Base-by-base conservation (phyloP, 1,140 invertebrate species). In the Bombus impatiens region DNA sequence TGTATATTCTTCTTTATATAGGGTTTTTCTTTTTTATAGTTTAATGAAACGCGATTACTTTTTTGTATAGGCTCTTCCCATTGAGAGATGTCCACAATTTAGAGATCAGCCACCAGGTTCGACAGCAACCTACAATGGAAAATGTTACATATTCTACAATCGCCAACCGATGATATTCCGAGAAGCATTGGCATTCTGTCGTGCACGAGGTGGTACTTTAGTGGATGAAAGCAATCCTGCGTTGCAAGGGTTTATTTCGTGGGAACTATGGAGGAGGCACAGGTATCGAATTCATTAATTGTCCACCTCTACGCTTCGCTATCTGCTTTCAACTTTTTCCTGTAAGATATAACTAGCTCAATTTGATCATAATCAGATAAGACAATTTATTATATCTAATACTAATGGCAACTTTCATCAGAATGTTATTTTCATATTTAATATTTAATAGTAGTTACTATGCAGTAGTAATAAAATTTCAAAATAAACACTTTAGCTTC, bases 101-200 rank as follows among this genome's bases (percentile, higher is more conserved):
- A 94, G 98, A 44, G 98, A 99, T 93, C 98, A 99, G 93, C 98
- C 98, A 0, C 98, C 98, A 1, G 98, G 98, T 25, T 98, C 97
- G 53, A 98, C 98, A 0, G 98, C 98, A 3, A 99, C 98, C 0
- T 99, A 99, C 94, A 99, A 99, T 92, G 98, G 98, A 75, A 99
- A 99, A 95, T 99, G 98, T 94, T 99, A 99, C 93, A 98, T 98
- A 86, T 99, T 99, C 95, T 99, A 99, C 95, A 98, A 98, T 92
- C 96, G 98, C 47, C 98, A 98, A 91, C 98, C 98, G 0, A 93
- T 97, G 86, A 97, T 96, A 86, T 98, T 99, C 94, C 95, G 97
- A 42, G 98, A 98, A 68, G 97, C 98, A 0, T 94, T 98, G 18
- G 95, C 96, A 1, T 98, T 98, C 93, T 99, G 98, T 92, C 96